Evolutionary conservation across 2,797 vertebrate species (phyloP).

Genomic region (Halcyon smyrnensis): DNA sequence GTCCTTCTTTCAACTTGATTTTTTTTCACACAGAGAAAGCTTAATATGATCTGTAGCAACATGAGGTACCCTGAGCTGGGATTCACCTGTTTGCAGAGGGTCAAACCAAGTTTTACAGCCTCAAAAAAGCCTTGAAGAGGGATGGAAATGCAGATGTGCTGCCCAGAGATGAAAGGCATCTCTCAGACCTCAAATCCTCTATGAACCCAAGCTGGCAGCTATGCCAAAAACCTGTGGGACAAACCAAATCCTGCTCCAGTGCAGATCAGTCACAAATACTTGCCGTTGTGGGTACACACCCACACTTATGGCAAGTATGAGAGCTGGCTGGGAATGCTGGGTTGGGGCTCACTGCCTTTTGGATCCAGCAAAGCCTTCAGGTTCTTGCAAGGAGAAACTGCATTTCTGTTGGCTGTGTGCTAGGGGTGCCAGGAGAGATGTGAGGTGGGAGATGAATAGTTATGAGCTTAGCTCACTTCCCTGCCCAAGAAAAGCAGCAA

Average conservation of each 20-base stretch:
- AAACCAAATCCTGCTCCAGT: background rate
- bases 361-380: background rate
- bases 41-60: background rate
- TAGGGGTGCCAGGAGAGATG: background rate
- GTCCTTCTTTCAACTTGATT: background rate
- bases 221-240: background rate
- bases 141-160: background rate
- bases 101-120: background rate
- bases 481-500: background rate
- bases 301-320: background rate
- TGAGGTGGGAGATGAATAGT: accelerated
- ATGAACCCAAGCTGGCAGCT: background rate
- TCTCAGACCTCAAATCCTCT: background rate
- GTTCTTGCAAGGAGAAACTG: background rate
- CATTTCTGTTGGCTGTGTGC: background rate
- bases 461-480: background rate
- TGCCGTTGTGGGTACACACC: background rate
- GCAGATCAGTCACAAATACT: background rate
- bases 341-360: background rate
- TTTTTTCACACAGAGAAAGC: background rate
- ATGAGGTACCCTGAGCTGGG: background rate
- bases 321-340: background rate
- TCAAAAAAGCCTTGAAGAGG: background rate
- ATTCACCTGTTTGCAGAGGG: background rate
- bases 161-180: background rate